Evolutionary conservation across 2,888 invertebrate species (phyloP).

Genomic region (Agriopis marginaria): DNA sequence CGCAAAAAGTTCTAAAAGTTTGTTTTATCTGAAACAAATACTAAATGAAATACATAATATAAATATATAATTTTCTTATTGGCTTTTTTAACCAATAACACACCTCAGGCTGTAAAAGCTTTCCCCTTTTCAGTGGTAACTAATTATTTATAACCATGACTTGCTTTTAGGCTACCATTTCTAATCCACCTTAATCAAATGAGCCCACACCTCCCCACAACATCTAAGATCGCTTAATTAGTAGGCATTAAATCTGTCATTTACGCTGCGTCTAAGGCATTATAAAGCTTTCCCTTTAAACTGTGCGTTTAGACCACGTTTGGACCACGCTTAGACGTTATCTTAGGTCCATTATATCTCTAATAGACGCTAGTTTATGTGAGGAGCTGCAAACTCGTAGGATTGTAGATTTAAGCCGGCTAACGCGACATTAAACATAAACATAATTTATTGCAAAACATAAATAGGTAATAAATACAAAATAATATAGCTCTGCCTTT

Average conservation of each 20-base stretch:
- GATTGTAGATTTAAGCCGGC: slow-evolving; percentile 38
- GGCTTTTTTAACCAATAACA: too few relatives aligned
- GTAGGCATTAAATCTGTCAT: slow-evolving; percentile 80
- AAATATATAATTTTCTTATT: too few relatives aligned
- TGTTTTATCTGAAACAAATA: too few relatives aligned
- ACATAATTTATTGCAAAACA: background rate
- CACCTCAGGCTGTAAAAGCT: too few relatives aligned
- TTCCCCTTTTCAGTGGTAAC: background rate
- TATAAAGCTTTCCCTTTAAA: slow-evolving; percentile 71
- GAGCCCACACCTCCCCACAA: slow-evolving; percentile 14
- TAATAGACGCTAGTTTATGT: slow-evolving; percentile 77
- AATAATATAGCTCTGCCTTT: too few relatives aligned
- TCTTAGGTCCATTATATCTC: slow-evolving; percentile 76
- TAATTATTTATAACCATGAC: background rate
- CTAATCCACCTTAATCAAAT: slow-evolving; percentile 16
- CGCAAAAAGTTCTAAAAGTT: too few relatives aligned
- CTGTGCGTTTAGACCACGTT: slow-evolving; percentile 64
- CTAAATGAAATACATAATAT: too few relatives aligned
- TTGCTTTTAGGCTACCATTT: background rate
- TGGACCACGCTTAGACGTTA: slow-evolving; percentile 68
- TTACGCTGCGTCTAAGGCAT: slow-evolving; percentile 69
- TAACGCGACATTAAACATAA: background rate
- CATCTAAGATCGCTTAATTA: slow-evolving; percentile 74
- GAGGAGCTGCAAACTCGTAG: slow-evolving; percentile 40
- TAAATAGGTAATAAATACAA: too few relatives aligned